Base-by-base conservation (phyloP, 2,888 invertebrate species). In the Adela reaumurella region DNA sequence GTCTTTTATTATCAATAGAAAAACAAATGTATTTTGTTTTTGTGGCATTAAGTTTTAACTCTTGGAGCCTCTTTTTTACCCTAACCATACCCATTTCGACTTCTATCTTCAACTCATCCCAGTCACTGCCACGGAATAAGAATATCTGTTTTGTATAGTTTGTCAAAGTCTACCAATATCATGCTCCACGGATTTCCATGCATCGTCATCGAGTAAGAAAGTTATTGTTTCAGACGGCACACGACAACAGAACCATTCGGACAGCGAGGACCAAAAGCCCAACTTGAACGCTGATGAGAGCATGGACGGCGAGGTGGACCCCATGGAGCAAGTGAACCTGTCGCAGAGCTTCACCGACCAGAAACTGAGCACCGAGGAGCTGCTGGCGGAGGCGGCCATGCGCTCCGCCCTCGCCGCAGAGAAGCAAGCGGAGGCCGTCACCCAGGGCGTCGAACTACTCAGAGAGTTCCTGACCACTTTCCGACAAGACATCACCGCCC, bases 361-460 rank as follows among this genome's bases (percentile, higher is more conserved):
- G 11, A 35, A 35, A 43, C 64, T 69, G 49, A 55, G 59, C 62
- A 67, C 71, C 50, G 76, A 74, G 58, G 74, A 74, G 62, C 62
- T 74, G 59, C 64, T 76, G 53, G 76, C 74, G 50, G 76, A 74
- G 62, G 74, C 74, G 41, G 76, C 77, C 54, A 71, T 76, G 74
- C 67, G 74, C 52, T 68, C 65, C 58, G 76, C 76, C 35, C 67
- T 76, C 46, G 74, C 76, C 52, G 73, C 74, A 19, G 74, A 74
- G 64, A 74, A 73, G 60, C 72, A 72, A 62, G 74, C 74, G 42
- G 76, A 74, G 60, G 68, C 74, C 47, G 72, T 67, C 17, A 54
- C 62, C 43, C 64, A 63, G 51, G 46, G 53, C 47, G 69, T 68
- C 49, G 62, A 64, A 47, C 56, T 69, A 53, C 60, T 72, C 55